A percentile compares a stretch with the other conserved stretches of the same genome.
Conservation (phyloP, 1,140 invertebrate genomes). For the Chrysomallon squamiferum region DNA sequence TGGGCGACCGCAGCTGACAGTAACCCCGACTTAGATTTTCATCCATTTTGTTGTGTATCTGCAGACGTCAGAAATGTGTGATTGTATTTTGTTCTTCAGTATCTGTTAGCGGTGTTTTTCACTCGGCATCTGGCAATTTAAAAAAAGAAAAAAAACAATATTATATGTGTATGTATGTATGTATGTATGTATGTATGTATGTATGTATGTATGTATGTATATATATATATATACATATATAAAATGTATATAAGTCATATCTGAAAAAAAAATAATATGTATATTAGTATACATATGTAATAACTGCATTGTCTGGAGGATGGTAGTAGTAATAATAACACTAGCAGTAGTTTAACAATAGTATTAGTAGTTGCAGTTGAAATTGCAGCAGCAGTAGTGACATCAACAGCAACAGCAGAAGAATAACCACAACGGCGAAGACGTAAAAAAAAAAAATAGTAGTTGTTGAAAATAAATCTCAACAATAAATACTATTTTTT, state of each 20-base stretch:
- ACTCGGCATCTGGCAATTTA: background rate
- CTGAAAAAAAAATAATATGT: background rate
- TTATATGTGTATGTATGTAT: background rate
- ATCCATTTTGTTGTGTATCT: slow-evolving; percentile 39
- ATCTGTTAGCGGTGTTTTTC: background rate
- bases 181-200: background rate
- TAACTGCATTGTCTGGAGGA: too few relatives aligned
- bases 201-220: background rate
- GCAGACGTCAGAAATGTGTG: background rate
- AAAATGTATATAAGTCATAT: background rate
- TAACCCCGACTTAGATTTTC: slow-evolving; percentile 52
- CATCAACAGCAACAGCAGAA: too few relatives aligned
- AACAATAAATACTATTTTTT: too few relatives aligned
- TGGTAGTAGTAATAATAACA: too few relatives aligned
- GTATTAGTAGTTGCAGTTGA: too few relatives aligned
- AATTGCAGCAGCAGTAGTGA: too few relatives aligned
- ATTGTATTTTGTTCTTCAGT: background rate
- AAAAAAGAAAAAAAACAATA: background rate
- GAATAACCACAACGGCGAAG: too few relatives aligned
- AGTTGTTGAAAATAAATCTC: too few relatives aligned
- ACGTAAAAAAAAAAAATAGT: too few relatives aligned
- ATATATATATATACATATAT: background rate
- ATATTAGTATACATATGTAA: too few relatives aligned
- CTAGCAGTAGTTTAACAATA: too few relatives aligned
- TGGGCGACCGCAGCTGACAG: slow-evolving; percentile 34